phyloP scores from a whole-genome alignment of 2,888 invertebrate species.

The Quadriops clusia region DNA sequence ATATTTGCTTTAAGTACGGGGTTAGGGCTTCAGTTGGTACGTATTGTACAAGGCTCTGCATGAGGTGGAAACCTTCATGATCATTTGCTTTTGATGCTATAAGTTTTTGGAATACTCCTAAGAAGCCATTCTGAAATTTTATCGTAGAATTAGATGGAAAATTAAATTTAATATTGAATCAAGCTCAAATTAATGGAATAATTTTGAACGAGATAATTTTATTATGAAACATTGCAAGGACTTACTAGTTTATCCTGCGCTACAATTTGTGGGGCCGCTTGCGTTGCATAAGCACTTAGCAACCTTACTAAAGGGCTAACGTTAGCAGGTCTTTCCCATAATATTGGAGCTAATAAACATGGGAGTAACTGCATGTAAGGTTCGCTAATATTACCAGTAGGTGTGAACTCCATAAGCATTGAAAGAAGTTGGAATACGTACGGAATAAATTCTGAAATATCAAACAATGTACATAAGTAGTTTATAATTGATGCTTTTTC shows the following conservation, averaged over 20 bases:
- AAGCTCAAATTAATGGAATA: background rate
- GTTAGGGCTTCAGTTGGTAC: conserved; percentile 63
- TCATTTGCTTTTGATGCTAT: conserved; percentile 92
- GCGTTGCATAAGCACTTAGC: conserved; percentile 72
- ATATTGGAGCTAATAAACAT: conserved; percentile 73
- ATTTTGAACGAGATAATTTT: background rate
- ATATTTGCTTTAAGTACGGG: conserved; percentile 74
- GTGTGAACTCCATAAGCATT: conserved; percentile 64
- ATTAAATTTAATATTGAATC: conserved; percentile 10
- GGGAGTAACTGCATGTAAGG: conserved; percentile 85
- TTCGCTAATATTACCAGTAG: conserved; percentile 51
- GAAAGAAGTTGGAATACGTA: conserved; percentile 97
- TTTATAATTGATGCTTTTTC: conserved; percentile 2
- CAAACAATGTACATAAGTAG: conserved; percentile 3
- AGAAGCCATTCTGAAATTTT: conserved; percentile 53
- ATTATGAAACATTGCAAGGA: conserved; percentile 9
- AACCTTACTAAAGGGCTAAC: conserved; percentile 88
- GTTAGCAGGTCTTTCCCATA: conserved; percentile 92
- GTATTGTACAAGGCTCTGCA: conserved; percentile 74
- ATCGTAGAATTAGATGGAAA: too few species aligned
- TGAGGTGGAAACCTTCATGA: conserved; percentile 88
- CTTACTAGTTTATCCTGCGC: conserved; percentile 59
- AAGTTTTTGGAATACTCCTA: conserved; percentile 94
- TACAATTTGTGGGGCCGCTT: conserved; percentile 57
- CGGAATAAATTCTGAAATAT: conserved; percentile 81